Conservation (phyloP, 1,140 invertebrate genomes). For the Eueides isabella region DNA sequence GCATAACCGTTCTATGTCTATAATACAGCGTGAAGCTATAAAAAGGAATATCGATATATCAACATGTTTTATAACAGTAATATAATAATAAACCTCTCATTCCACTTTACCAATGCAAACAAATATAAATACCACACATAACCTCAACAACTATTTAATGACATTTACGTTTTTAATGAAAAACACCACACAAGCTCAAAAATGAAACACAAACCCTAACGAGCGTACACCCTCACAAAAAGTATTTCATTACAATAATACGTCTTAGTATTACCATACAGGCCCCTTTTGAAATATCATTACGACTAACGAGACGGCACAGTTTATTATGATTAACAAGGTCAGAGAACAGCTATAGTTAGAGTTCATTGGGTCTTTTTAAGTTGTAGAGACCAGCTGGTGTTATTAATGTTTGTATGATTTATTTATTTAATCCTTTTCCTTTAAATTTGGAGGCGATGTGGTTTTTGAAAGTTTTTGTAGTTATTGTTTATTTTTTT, state of each 20-base stretch:
- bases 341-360: slow-evolving; percentile 16
- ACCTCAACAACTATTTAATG: neutral
- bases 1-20: no score
- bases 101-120: neutral
- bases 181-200: slow-evolving; percentile 31
- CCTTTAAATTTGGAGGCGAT: neutral
- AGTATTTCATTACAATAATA: slow-evolving; percentile 61
- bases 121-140: neutral
- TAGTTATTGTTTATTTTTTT: slow-evolving; percentile 17
- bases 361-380: slow-evolving; percentile 27
- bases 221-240: slow-evolving; percentile 40
- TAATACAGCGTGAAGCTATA: no score
- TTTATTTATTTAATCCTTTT: slow-evolving; percentile 30
- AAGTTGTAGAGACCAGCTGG: slow-evolving; percentile 36
- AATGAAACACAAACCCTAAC: slow-evolving; percentile 45
- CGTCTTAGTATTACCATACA: slow-evolving; percentile 46
- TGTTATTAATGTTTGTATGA: slow-evolving; percentile 29
- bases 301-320: slow-evolving; percentile 46
- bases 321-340: slow-evolving; percentile 9
- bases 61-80: no score
- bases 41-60: no score
- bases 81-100: neutral
- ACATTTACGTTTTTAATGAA: slow-evolving; percentile 1
- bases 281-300: slow-evolving; percentile 61
- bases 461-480: slow-evolving; percentile 2